Evolutionary conservation across 2,797 vertebrate species (phyloP).

Genomic region (Coregonus sp.): DNA sequence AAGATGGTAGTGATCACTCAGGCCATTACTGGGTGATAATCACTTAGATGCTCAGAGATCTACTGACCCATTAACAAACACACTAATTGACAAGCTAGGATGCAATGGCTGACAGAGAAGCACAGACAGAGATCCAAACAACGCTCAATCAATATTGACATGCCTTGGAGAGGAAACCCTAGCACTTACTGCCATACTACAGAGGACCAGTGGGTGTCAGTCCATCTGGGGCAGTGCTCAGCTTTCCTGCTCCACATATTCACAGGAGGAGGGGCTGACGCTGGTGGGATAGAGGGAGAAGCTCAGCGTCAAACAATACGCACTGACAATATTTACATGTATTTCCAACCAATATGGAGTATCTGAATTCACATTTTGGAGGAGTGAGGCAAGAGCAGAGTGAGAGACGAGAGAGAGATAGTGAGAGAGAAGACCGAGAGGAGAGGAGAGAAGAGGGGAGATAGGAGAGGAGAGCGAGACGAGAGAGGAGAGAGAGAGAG

Average conservation of each 20-base stretch:
- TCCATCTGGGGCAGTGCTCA: neutral
- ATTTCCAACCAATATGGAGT: neutral
- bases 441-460: neutral
- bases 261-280: neutral
- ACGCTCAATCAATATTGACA: conserved; percentile 5
- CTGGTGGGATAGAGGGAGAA: conserved; percentile 4
- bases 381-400: too few species aligned
- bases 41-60: conserved; percentile 16
- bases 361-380: neutral
- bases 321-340: neutral
- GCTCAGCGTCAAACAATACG: neutral
- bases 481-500: neutral
- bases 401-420: neutral
- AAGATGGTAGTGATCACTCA: conserved; percentile 22
- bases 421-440: neutral
- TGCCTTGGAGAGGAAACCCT: neutral
- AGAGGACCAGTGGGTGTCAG: conserved; percentile 41
- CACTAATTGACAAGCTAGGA: conserved; percentile 14
- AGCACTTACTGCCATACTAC: neutral
- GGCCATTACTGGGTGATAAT: conserved; percentile 19
- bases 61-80: conserved; percentile 21
- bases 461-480: too few species aligned
- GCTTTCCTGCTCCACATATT: conserved; percentile 12
- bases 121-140: neutral
- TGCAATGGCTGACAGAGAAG: conserved; percentile 20